Base-by-base conservation (phyloP, 2,888 invertebrate species). In the Hirtodrosophila alboralis region DNA sequence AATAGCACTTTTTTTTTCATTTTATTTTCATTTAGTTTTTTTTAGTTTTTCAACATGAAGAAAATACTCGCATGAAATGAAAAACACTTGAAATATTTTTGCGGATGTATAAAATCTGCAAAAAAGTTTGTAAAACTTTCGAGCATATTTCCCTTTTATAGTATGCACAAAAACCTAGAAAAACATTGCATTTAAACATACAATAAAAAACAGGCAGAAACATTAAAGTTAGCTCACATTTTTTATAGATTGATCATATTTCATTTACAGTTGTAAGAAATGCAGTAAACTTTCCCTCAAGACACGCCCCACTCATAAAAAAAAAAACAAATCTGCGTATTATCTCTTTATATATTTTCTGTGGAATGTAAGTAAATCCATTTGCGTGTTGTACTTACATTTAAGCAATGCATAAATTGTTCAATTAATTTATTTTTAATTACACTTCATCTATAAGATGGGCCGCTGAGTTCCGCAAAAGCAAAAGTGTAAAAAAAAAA, bases 401-500 rank as follows among this genome's bases (percentile, higher is more conserved):
- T 71, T 59, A 59, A 60, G 36, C 40, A 64, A 64, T 66, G 54
- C 51, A 65, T 68, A 65, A 83, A 75, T 57, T 63, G 65, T 41
- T 54, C 57, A 71, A 85, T 78, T 64, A 67, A 72, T 58, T 64
- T 57, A 60, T 70, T 68, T n/a, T 62, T 83, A 83, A 85, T 79
- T 83, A 85, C 53, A 34, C 26, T 64, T 59, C 66, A 85, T 52
- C 58, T 63, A 61, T 61, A 36, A 54, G 12, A 49, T 41, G 41
- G 48, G 57, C 64, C 57, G 60, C 66, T 44, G 62, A 34, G 74
- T 77, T 81, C 78, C 78, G 78, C 78, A 53, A 51, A 63, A 64
- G 78, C 78, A 53, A 51, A 63, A 64, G 84, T 84, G 86, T 73
- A 79, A 68, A 81, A 84, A 67, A 80, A 64, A 84, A 23, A 23